Evolutionary conservation across 1,140 invertebrate species (phyloP), one percentile per base, ranked within the genome.

Genomic region (Archivesica marissinica): DNA sequence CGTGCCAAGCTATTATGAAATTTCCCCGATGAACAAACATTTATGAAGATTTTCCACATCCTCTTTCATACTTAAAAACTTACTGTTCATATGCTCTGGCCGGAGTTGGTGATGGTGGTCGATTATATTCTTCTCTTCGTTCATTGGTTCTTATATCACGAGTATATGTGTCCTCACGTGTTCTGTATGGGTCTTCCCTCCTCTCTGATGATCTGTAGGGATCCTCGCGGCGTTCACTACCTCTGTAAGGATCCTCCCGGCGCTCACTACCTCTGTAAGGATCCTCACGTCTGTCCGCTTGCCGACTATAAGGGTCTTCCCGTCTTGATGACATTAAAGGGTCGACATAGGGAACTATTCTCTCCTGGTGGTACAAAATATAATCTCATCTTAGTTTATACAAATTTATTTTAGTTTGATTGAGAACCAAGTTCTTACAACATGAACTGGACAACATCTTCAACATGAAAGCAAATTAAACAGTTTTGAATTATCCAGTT

Each of bases 31-130:
- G n/a, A n/a, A n/a, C n/a, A n/a, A n/a, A n/a, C n/a, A n/a, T n/a
- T n/a, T n/a, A n/a, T n/a, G n/a, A n/a, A n/a, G n/a, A n/a, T n/a
- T n/a, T n/a, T n/a, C n/a, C n/a, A n/a, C n/a, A n/a, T n/a, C n/a
- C n/a, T n/a, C n/a, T n/a, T n/a, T n/a, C n/a, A n/a, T n/a, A n/a
- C n/a, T n/a, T n/a, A n/a, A 41, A 70, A 41, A 30, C 68, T 47
- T 44, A 72, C 68, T 25, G 44, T 33, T 70, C 66, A 70, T 47
- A 70, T 17, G 11, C 39, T 41, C 70, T 59, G 80, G 86, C 20
- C 38, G 84, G 78, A 64, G 85, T 39, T 52, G 85, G 80, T 35
- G 83, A 74, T 17, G 68, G 59, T 47, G 74, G 80, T 59, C 77
- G 23, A 35, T 28, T 72, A 9, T 72, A 72, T 17, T 72, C 68